Base-by-base conservation (phyloP, 2,113 vertebrate genomes). In the Lipophrys pholis region DNA sequence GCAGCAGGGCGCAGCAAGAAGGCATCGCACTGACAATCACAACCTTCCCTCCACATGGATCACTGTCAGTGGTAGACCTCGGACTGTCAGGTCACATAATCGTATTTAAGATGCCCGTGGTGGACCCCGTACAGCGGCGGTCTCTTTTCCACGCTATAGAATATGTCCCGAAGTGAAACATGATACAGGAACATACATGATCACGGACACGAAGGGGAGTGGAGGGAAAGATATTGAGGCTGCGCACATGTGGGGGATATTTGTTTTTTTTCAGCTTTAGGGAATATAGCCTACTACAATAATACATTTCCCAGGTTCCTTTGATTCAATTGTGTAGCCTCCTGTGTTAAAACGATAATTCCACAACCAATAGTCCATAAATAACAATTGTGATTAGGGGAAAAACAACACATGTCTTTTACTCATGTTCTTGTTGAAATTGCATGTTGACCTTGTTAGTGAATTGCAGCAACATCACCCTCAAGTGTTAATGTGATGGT, bases 21-120 rank as follows among this genome's bases (percentile, higher is more conserved):
- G 76, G 66, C 87, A 83, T 87, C 5, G 83, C 75, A 54, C 80
- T 85, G 90, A 90, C 90, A 91, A 89, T 82, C 90, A 80, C 87
- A 90, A 80, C 55, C 90, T 90, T 89, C 85, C 76, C 79, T 83
- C 67, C 81, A 50, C 82, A 80, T 52, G 85, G 90, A 89, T 86
- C 88, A 78, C 82, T 91, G 90, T 90, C 91, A 88, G 83, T 17
- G 76, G 74, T 35, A 80, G 87, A 90, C 85, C 82, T 68, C 85
- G 64, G 77, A 82, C 86, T 90, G 89, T 86, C 91, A 90, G 87
- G 79, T 85, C 86, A 81, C 62, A 91, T 92, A 78, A 92, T 81
- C 85, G 52, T 82, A 84, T 81, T 79, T 58, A 30, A 82, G 52
- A 77, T 70, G 75, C 74, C 78, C 49, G 68, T 75, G 74, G 81